phyloP scores from a whole-genome alignment of 2,113 vertebrate species.

The Aptenodytes forsteri region DNA sequence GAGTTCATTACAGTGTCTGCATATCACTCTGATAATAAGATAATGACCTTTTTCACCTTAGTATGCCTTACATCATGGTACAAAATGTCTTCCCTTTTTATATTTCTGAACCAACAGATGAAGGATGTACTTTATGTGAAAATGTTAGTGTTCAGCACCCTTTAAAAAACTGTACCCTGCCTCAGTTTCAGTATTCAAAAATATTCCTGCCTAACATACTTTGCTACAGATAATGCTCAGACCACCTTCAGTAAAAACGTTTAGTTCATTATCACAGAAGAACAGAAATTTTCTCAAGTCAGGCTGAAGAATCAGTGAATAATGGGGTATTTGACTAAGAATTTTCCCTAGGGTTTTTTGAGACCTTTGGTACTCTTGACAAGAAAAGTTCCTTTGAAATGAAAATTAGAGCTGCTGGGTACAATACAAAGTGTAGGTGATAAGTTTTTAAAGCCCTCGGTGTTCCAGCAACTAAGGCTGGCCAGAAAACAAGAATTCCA shows the following conservation, averaged over 20 bases:
- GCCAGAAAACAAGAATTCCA: neutral
- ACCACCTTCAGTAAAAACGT: neutral
- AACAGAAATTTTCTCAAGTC: neutral
- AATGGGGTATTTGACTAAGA: neutral
- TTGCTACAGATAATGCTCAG: neutral
- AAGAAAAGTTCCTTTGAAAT: neutral
- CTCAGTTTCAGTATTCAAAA: neutral
- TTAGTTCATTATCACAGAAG: neutral
- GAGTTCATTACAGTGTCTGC: neutral
- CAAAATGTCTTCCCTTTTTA: neutral
- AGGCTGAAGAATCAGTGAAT: neutral
- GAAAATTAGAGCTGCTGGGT: neutral
- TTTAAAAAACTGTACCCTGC: neutral
- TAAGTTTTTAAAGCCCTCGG: neutral
- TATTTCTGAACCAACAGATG: neutral
- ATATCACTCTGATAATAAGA: neutral
- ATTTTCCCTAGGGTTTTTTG: neutral
- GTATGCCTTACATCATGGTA: neutral
- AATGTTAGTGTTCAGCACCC: neutral
- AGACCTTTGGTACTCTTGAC: neutral
- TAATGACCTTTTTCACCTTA: neutral
- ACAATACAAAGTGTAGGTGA: neutral
- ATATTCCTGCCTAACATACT: neutral
- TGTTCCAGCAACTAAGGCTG: neutral
- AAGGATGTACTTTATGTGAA: neutral